Base-by-base conservation (phyloP, 2,797 vertebrate species). In the Pitangus sulphuratus region DNA sequence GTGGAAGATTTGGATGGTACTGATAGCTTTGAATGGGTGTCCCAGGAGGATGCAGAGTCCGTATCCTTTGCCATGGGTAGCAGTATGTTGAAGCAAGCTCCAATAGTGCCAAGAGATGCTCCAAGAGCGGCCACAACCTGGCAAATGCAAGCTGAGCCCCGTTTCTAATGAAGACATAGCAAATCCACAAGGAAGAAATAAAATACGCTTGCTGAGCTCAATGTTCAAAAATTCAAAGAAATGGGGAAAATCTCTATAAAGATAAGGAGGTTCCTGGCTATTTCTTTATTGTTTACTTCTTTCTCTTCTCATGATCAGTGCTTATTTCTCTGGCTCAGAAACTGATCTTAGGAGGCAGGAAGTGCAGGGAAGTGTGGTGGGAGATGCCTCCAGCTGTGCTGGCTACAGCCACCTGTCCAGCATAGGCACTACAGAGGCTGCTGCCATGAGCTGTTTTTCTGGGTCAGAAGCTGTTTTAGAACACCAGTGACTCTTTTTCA, bases 331-430 rank as follows among this genome's bases (percentile, higher is more conserved):
- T 84, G 53, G 25, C 48, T 88, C 31, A 24, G 80, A 84, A 84
- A 25, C 61, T 78, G 57, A 74, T 84, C 69, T 77, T 70, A 56
- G 61, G 87, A 89, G 45, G 57, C 53, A 84, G 74, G 30, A 86
- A 28, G 40, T 40, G 61, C 0, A 1, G 39, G 24, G 50, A n/a
- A 8, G 4, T 45, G 54, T 24, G 11, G 8, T 79, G 30, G 78
- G 47, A 87, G 66, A 20, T 68, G 28, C 28, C 64, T 78, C 61
- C 80, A 90, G 51, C 91, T 70, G 39, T 90, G 60, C 48, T 93
- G 61, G 48, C 21, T 91, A 53, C 51, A 70, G 47, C 77, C 16
- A 11, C 40, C 48, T 80, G 60, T 62, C 45, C 37, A 85, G 58
- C 33, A 75, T 40, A 82, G 48, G 11, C 75, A 47, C 31, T 75